These are phyloP conservation scores for Margarornis squamiger DNA, from an alignment of 2,797 vertebrate genomes.

Conservation along the genomic window DNA sequence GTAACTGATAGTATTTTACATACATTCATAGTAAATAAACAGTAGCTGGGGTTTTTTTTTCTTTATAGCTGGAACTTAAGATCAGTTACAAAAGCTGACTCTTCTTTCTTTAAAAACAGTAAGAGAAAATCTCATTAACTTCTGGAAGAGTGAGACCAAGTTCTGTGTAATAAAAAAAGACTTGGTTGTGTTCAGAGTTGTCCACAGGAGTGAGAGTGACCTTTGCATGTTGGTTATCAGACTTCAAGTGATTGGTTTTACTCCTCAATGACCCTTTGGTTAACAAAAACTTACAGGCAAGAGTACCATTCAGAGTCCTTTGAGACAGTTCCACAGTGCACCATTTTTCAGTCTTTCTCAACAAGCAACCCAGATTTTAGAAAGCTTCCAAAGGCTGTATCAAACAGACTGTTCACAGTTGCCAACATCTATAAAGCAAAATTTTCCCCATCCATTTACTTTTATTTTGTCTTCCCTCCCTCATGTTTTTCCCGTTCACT, in stretches of 20 bases:
- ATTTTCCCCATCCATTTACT: not conserved
- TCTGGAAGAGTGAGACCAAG: not conserved
- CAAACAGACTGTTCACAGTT: not conserved
- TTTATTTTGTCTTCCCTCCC: not conserved
- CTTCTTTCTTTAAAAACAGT: not conserved
- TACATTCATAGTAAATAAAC: not conserved
- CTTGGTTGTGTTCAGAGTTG: not conserved
- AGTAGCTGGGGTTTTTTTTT: not conserved
- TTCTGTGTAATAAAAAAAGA: not conserved
- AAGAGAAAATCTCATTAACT: not conserved
- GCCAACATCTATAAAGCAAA: not conserved
- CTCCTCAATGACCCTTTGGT: not conserved
- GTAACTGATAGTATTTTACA: not conserved
- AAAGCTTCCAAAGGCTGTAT: not conserved
- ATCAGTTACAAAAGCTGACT: not conserved
- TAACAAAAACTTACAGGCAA: not conserved
- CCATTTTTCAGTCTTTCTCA: not conserved
- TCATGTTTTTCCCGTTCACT: not conserved
- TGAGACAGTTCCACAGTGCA: not conserved
- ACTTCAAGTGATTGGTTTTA: not conserved
- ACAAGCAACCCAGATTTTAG: not conserved
- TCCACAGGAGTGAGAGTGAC: not conserved
- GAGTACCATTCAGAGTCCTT: not conserved
- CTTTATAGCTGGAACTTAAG: not conserved
- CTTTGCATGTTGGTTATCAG: not conserved